Base-by-base conservation (phyloP, 2,888 invertebrate genomes). In the Nomada fucata region DNA sequence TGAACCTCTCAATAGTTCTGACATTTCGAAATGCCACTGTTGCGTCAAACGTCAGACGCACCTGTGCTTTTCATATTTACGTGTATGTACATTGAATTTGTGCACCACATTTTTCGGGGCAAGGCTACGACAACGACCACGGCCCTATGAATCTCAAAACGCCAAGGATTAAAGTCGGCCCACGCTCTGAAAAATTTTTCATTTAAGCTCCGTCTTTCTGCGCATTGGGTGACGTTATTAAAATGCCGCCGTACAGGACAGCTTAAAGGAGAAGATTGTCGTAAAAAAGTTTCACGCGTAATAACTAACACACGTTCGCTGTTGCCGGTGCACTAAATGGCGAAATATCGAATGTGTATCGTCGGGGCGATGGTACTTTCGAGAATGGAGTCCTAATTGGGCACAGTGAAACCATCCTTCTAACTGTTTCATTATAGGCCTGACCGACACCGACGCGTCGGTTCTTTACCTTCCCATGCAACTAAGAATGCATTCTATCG, bases 281-380 rank as follows among this genome's bases (percentile, higher is more conserved):
- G 11, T 7, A 23, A 42, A n/a, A 18, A 55, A 47, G 44, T 44
- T 69, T 55, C 52, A n/a, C 5, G 18, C 1, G 0, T 2, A n/a
- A 47, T 36, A 47, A 44, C 68, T 64, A 23, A 47, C 13, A 23
- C 20, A 20, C 20, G 47, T 61, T 20, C 18, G 18, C 1, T 23
- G 23, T 52, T 69, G 55, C 7, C 23, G 57, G 23, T 10, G 60
- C 70, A 36, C 26, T 57, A 26, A 69, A 76, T 72, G 65, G 65
- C 55, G 69, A 76, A 72, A 73, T 76, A 76, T 76, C 65, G 69
- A 59, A 79, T 74, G 61, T 76, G 72, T 3, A 42, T 23, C 13
- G n/a, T 9, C 7, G 23, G 20, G n/a, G 63, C 55, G 65, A 60
- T 44, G 29, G 60, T 42, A 29, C 36, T 42, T 61, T 73, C 70